Base-by-base conservation (phyloP, 2,888 invertebrate genomes). In the Rapana venosa region DNA sequence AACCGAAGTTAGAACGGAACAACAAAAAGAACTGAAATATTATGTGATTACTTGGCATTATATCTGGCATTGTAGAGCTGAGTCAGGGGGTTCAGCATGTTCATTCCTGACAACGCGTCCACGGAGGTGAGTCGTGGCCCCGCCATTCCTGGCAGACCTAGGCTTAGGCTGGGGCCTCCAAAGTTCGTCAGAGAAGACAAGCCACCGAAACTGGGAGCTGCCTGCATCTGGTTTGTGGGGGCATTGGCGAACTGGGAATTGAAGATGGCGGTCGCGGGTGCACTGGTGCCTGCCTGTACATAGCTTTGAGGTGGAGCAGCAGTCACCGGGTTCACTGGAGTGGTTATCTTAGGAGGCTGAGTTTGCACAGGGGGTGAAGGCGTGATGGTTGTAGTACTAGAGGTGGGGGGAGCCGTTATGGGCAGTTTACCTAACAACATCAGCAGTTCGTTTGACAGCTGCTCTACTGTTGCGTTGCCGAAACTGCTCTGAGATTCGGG, bases 341-440 rank as follows among this genome's bases (percentile, higher is more conserved):
- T 32, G 13, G 1, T n/a, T 13, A 35, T 20, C 66, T 56, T 61
- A 15, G 84, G 30, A n/a, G 84, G 35, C 15, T 13, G 84, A 66
- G 61, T 66, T 30, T 61, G 86, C 66, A 13, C 30, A 17, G 61
- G 2, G 11, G 84, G 13, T 15, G 56, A 11, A 13, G 61, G 30
- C 15, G 20, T 36, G 22, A 36, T 22, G 30, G 84, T 30, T 22
- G 84, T 58, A 5, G 87, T 32, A 47, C 0, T 2, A 74, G 32
- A 30, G 35, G 70, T 1, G 26, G 36, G 8, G 47, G 15, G 47
- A n/a, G 74, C 5, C 66, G 87, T 5, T 20, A 47, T 0, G n/a
- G 87, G 74, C 47, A 47, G 13, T n/a, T 87, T 87, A 0, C 74
- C 87, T 47, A 87, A 47, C 87, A 87, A 5, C 74, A 26, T 47